Percentiles rank a stretch among this genome's conserved stretches.
Evolutionary conservation across 2,797 vertebrate species (phyloP).

Genomic region (Lerista edwardsae): DNA sequence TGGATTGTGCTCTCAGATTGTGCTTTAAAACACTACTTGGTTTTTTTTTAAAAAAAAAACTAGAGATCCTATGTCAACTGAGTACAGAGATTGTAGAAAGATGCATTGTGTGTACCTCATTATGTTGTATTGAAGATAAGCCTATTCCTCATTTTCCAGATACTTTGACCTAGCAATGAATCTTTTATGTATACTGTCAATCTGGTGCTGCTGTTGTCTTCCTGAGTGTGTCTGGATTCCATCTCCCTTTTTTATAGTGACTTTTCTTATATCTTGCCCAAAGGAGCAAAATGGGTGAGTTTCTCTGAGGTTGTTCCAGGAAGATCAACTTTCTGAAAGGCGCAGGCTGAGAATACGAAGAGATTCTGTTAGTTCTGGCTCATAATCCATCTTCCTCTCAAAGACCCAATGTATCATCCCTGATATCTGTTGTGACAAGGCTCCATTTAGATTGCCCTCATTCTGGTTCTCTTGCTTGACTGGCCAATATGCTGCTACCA

Average conservation of each 20-base stretch:
- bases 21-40: too few relatives aligned
- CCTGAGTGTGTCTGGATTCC: not conserved
- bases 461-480: not conserved
- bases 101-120: not conserved
- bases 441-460: slow-evolving; percentile 8
- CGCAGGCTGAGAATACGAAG: not conserved
- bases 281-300: not conserved
- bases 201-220: slow-evolving; percentile 29
- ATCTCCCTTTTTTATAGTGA: slow-evolving; percentile 4
- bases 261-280: slow-evolving; percentile 24
- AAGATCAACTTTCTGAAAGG: not conserved
- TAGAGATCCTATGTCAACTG: not conserved
- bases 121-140: not conserved
- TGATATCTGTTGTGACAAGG: not conserved
- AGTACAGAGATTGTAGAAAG: not conserved
- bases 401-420: slow-evolving; percentile 7
- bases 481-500: not conserved
- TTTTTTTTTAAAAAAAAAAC: not conserved
- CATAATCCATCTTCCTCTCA: slow-evolving; percentile 27
- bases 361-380: slow-evolving; percentile 13
- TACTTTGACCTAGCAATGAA: not conserved
- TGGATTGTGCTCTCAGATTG: too few relatives aligned
- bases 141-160: not conserved
- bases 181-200: slow-evolving; percentile 28
- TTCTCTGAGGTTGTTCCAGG: slow-evolving; percentile 19